A percentile compares a stretch with the other conserved stretches of the same genome.
Evolutionary conservation across 2,113 vertebrate species (phyloP).

Genomic region (Tamias sibiricus): DNA sequence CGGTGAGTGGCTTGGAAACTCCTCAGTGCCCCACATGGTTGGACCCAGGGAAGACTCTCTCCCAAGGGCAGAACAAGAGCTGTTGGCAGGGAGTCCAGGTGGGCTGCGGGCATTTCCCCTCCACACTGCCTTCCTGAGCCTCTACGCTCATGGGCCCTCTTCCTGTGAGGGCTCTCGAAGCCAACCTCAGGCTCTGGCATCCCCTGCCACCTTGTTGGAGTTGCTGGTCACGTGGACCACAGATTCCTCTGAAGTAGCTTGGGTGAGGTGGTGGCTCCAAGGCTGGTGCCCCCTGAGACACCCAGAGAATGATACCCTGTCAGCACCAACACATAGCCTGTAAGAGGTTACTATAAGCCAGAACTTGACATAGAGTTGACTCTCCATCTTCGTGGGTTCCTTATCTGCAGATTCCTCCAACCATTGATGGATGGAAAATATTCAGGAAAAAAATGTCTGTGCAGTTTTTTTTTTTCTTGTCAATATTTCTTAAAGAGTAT

Average conservation of each 20-base stretch:
- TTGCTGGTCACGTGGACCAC: neutral
- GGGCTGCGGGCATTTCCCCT: neutral
- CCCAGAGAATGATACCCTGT: neutral
- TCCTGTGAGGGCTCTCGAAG: neutral
- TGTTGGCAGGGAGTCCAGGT: neutral
- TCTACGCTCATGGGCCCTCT: accelerated
- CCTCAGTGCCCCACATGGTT: accelerated
- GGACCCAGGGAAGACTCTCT: neutral
- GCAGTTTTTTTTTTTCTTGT: neutral
- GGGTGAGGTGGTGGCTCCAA: neutral
- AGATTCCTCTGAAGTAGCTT: too few relatives aligned
- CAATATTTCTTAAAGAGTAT: neutral
- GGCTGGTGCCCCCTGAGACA: neutral
- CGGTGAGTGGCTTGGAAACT: neutral
- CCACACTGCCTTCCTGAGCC: neutral
- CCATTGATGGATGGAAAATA: neutral
- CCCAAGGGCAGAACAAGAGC: neutral
- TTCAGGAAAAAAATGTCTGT: neutral
- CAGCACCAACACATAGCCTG: too few relatives aligned
- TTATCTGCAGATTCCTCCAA: neutral
- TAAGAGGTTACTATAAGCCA: neutral
- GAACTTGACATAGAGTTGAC: neutral
- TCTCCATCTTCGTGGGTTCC: neutral
- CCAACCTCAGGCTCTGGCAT: accelerated
- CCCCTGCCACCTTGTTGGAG: neutral